These are phyloP conservation scores for Drosophila longiperda DNA, from an alignment of 2,888 invertebrate species.

Conservation along the genomic window DNA sequence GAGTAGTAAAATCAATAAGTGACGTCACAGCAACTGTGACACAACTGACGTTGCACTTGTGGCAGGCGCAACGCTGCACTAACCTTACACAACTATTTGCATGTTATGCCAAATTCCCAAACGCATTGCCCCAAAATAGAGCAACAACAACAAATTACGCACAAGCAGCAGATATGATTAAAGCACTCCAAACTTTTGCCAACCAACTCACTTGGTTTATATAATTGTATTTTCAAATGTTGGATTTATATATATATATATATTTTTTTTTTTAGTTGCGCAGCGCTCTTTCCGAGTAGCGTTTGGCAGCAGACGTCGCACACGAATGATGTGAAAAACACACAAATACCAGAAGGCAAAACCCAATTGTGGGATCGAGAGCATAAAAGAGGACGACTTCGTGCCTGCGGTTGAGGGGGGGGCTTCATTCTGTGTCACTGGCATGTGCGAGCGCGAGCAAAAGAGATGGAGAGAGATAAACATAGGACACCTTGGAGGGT, in stretches of 20 bases:
- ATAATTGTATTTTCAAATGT: conserved; percentile 6
- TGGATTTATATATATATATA: neutral
- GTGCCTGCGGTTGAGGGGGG: neutral
- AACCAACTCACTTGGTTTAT: conserved; percentile 21
- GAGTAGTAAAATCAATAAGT: conserved; percentile 63
- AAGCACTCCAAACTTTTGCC: neutral
- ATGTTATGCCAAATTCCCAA: conserved; percentile 17
- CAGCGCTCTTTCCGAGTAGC: conserved; percentile 28
- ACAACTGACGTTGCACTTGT: conserved; percentile 51
- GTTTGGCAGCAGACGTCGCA: conserved; percentile 50
- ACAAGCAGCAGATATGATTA: neutral
- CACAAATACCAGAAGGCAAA: conserved; percentile 27
- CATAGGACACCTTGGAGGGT: conserved; percentile 40
- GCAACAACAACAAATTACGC: neutral
- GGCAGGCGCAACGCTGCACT: conserved; percentile 36
- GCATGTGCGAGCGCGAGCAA: conserved; percentile 14
- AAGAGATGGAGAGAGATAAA: conserved; percentile 16
- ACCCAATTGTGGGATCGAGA: conserved; percentile 55
- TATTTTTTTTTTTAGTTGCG: neutral
- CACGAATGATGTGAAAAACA: conserved; percentile 56
- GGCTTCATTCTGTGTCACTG: neutral
- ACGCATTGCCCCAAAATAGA: neutral
- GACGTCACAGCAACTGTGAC: conserved; percentile 56
- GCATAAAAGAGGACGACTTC: conserved; percentile 41
- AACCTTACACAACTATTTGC: conserved; percentile 55